Evolutionary conservation across 64 coral and sea anemone species (phyloP), one percentile per base, ranked within the genome.

Genomic region (Stichodactyla mertensii): DNA sequence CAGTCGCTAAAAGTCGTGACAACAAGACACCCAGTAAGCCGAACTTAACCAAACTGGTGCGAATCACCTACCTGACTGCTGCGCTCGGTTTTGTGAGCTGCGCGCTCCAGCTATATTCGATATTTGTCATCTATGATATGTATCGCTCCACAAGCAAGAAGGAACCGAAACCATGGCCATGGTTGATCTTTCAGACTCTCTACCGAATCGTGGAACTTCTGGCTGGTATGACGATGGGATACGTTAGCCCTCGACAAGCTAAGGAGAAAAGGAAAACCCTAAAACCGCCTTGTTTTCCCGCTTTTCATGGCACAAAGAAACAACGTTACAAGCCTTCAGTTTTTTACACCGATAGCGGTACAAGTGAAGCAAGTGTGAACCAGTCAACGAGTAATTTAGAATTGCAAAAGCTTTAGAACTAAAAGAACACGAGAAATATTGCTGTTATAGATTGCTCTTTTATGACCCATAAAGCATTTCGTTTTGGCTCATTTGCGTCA

Each of bases 41-140:
- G 69, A 92, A 90, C n/a, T 71, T 88, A 18, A 53, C 94, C 5
- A 96, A 96, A 77, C 71, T 96, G 4, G 94, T 93, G 18, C 83
- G 78, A 83, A 96, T 96, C 52, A 96, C 94, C 15, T 96, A 90
- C 55, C 64, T 96, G 26, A 92, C 91, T 55, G 71, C 91, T 10
- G 84, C 80, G 10, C 67, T 96, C 27, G 94, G 94, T 10, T 55
- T 96, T 57, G 22, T 64, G 11, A 83, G 91, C 70, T 87, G 80
- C 28, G 92, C 28, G 18, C 22, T 96, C 45, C 91, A 96, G 52
- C 15, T 96, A 2, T 96, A 96, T 58, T 86, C 94, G 2, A 92
- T 96, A 14, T 85, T 92, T 55, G 84, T 27, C 6, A 80, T 96
- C 12, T 77, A 92, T 82, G 84, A 93, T 24, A 92, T 92, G 90